Evolutionary conservation across 2,113 vertebrate species (phyloP).

Genomic region (Scalopus aquaticus): DNA sequence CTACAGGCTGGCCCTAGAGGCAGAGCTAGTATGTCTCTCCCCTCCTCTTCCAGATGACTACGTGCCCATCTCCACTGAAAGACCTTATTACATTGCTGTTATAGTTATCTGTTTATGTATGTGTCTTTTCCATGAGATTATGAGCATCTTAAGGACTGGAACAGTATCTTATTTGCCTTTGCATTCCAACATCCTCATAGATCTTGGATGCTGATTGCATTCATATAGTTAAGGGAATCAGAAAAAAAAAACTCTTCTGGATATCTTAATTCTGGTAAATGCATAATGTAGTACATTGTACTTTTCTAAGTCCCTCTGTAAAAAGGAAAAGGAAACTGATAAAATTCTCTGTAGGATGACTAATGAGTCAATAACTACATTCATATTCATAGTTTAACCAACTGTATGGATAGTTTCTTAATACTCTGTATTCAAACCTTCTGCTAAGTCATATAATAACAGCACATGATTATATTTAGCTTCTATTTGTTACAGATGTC

Average conservation of each 20-base stretch:
- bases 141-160: not conserved
- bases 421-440: not conserved
- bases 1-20: not conserved
- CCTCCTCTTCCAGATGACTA: not conserved
- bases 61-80: not conserved
- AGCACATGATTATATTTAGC: not conserved
- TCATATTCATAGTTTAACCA: not conserved
- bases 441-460: not conserved
- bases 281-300: not conserved
- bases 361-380: not conserved
- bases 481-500: not conserved
- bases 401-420: not conserved
- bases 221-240: not conserved
- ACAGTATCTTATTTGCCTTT: not conserved
- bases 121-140: not conserved
- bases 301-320: not conserved
- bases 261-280: constrained; percentile 13
- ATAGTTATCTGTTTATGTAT: constrained; percentile 16
- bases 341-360: not conserved
- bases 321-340: not conserved
- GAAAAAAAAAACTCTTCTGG: not conserved
- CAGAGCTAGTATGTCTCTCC: not conserved
- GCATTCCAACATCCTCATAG: not conserved
- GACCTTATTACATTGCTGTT: not conserved
- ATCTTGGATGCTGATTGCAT: not conserved